Percentiles rank a stretch among this genome's conserved stretches.
Conservation (phyloP, 2,113 vertebrate species). For the Scolopax mira region DNA sequence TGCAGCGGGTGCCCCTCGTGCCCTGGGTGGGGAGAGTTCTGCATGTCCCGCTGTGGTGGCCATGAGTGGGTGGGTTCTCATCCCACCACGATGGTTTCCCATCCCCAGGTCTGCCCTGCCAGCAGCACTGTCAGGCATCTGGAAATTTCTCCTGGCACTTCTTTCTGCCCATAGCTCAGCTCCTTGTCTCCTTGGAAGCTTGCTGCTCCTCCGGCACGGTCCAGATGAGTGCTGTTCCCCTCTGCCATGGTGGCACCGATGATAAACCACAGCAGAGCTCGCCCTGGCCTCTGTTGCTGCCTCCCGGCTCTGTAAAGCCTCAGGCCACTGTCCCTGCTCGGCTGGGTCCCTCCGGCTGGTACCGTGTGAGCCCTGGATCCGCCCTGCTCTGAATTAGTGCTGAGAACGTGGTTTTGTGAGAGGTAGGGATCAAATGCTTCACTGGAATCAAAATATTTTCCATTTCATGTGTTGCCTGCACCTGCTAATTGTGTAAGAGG, state of each 20-base stretch:
- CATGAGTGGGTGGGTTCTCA: no score
- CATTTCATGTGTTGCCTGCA: background rate
- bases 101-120: background rate
- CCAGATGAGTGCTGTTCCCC: fast-evolving
- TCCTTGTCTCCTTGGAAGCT: background rate
- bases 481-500: background rate
- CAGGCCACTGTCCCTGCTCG: fast-evolving
- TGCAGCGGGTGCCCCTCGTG: background rate
- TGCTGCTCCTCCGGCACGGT: fast-evolving
- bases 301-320: background rate
- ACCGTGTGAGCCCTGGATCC: fast-evolving
- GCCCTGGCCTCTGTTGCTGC: fast-evolving
- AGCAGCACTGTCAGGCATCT: fast-evolving
- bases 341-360: background rate
- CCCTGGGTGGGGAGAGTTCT: background rate
- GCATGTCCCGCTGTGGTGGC: fast-evolving
- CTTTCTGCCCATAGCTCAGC: background rate
- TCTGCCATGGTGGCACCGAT: fast-evolving
- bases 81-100: no score
- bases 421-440: background rate
- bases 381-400: fast-evolving
- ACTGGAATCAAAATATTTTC: background rate
- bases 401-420: background rate
- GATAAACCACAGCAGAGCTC: background rate
- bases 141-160: no score